Base-by-base conservation (phyloP, 2,888 invertebrate species). In the Ichneumon xanthorius region DNA sequence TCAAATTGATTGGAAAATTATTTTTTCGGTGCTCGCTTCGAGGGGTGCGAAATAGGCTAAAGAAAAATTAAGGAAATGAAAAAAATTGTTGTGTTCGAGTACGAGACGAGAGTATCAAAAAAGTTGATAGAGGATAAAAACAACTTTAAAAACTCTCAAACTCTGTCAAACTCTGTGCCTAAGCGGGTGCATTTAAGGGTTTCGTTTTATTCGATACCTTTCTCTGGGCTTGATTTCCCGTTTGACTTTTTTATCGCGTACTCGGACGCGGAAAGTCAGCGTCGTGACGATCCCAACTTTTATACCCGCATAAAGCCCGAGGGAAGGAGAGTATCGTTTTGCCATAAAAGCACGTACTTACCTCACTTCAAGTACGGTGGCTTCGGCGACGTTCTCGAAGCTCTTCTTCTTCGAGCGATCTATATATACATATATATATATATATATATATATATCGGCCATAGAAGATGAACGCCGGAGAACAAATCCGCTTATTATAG, bases 301-400 rank as follows among this genome's bases (percentile, higher is more conserved):
- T 78, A 70, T 70, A 65, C 78, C 53, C 63, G 70, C 33, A 33
- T 6, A 55, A 22, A 58, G 11, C 33, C 40, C 77, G 55, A 53
- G n/a, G 19, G 22, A 50, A 14, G 53, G 48, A 45, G 40, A 67
- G 68, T 65, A 78, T 84, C 72, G 75, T 16, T 63, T 55, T 22
- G 67, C 68, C 26, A 63, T 72, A 77, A 77, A 80, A 78, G 63
- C 53, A 55, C 75, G 72, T 70, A 72, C 70, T 79, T 83, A 45
- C 61, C 58, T 75, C 61, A 40, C 58, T 73, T 4, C 40, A 30
- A 45, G 37, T 40, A n/a, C 26, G 22, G 58, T 73, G 9, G 26
- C 58, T 58, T 22, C 26, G 58, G 9, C 9, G 53, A 70, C 78
- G 53, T 71, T 26, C 72, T 55, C 55, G 72, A 55, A 82, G 45